Conservation (phyloP, 2,888 invertebrate genomes). For the Thereva unica region DNA sequence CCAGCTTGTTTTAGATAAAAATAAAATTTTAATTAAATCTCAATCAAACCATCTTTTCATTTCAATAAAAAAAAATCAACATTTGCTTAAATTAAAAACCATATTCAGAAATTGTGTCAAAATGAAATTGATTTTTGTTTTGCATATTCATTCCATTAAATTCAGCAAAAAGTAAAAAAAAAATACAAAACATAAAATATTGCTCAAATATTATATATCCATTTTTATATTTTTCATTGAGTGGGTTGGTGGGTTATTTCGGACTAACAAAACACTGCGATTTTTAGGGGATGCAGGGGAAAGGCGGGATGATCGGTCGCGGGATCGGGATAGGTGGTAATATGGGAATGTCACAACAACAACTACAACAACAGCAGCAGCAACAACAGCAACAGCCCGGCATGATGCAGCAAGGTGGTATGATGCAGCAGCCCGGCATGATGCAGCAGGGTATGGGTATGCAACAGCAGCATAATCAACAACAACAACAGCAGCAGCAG, state of each 20-base stretch:
- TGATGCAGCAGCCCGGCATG: constrained; percentile 43
- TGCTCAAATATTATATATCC: constrained; percentile 30
- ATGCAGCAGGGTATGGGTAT: constrained; percentile 48
- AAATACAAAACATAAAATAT: background rate
- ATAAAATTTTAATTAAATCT: too few relatives aligned
- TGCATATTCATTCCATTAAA: constrained; percentile 39
- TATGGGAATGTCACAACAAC: constrained; percentile 55
- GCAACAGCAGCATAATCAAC: constrained; percentile 42
- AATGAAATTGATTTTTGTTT: background rate
- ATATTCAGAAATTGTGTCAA: too few relatives aligned
- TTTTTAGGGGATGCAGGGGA: constrained; percentile 63
- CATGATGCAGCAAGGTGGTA: constrained; percentile 40
- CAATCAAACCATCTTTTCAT: too few relatives aligned
- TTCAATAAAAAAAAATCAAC: too few relatives aligned
- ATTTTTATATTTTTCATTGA: constrained; percentile 29
- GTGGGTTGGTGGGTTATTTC: constrained; percentile 44
- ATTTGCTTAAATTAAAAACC: too few relatives aligned
- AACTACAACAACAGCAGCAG: constrained; percentile 53
- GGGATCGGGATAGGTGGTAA: constrained; percentile 55
- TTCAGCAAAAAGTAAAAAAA: too few relatives aligned
- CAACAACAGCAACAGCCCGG: constrained; percentile 50
- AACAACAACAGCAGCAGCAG: constrained; percentile 48
- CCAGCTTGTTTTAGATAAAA: too few relatives aligned
- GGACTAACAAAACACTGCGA: constrained; percentile 43
- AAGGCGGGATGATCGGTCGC: constrained; percentile 62